phyloP scores from a whole-genome alignment of 2,888 invertebrate genomes.

The Romanomermis culicivorax region DNA sequence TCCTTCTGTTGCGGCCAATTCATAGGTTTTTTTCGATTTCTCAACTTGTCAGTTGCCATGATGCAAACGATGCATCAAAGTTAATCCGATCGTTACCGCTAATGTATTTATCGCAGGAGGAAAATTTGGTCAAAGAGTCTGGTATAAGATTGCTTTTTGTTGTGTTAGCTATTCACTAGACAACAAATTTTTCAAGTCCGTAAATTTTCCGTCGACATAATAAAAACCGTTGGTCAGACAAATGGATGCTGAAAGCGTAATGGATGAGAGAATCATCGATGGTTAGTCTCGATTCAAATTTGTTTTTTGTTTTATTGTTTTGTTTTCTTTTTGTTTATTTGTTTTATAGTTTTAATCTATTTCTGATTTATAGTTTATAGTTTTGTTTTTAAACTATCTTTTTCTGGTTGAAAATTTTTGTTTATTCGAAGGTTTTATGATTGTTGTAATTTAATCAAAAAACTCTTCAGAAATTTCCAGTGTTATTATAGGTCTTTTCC shows the following conservation, averaged over 20 bases:
- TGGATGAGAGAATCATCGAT: constrained; percentile 54
- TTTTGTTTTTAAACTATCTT: not conserved
- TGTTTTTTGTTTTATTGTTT: not conserved
- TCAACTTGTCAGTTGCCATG: no score
- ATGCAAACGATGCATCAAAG: no score
- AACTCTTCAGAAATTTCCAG: no score
- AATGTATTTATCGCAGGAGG: constrained; percentile 62
- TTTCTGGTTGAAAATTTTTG: no score
- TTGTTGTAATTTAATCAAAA: no score
- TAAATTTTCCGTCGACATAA: constrained; percentile 64
- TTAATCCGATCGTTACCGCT: no score
- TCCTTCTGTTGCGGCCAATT: no score
- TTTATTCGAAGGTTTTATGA: no score
- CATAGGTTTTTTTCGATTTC: no score
- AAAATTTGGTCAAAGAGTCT: constrained; percentile 68
- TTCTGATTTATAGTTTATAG: not conserved
- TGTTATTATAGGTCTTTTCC: constrained; percentile 59
- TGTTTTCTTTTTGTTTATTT: not conserved
- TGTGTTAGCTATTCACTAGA: no score
- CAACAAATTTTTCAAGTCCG: constrained; percentile 51
- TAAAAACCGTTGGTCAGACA: constrained; percentile 63
- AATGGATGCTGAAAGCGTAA: constrained; percentile 69
- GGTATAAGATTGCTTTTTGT: constrained; percentile 38
- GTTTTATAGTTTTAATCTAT: not conserved
- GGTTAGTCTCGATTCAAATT: not conserved